These are phyloP conservation scores for Talpa occidentalis DNA, from an alignment of 2,113 vertebrate genomes.

Conservation along the genomic window DNA sequence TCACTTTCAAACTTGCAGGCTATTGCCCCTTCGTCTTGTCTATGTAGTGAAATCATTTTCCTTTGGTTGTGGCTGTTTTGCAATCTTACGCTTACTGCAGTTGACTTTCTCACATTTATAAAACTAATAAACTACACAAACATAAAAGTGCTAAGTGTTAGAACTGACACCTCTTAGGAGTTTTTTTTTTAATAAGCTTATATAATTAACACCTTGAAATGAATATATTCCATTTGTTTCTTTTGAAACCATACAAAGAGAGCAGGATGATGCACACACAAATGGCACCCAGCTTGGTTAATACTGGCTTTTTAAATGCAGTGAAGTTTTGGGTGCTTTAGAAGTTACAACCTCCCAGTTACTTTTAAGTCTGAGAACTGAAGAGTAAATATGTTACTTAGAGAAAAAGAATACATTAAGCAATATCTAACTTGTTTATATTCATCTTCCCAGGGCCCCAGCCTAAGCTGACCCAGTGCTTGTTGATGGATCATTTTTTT, in stretches of 20 bases:
- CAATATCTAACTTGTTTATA: conserved; percentile 23
- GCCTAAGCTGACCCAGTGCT: neutral
- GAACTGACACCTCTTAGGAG: conserved; percentile 44
- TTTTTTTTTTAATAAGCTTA: conserved; percentile 77
- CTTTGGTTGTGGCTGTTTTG: conserved; percentile 60
- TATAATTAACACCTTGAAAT: conserved; percentile 80
- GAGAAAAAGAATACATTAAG: conserved; percentile 38
- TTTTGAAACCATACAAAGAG: conserved; percentile 74
- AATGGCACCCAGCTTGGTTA: conserved; percentile 46
- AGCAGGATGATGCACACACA: neutral
- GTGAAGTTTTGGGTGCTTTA: conserved; percentile 43
- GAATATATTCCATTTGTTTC: conserved; percentile 72
- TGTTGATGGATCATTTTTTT: neutral
- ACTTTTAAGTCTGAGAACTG: conserved; percentile 70
- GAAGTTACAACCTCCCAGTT: conserved; percentile 60
- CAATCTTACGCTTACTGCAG: conserved; percentile 53
- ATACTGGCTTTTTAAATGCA: conserved; percentile 63
- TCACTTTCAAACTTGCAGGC: neutral
- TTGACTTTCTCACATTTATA: conserved; percentile 74
- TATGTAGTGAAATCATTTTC: conserved; percentile 27
- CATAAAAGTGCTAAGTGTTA: conserved; percentile 71
- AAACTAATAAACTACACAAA: conserved; percentile 72
- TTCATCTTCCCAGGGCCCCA: neutral
- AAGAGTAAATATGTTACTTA: conserved; percentile 37
- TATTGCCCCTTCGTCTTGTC: neutral